Evolutionary conservation across 2,113 vertebrate genomes (phyloP).

Genomic region (Mesembrinibis cayennensis): DNA sequence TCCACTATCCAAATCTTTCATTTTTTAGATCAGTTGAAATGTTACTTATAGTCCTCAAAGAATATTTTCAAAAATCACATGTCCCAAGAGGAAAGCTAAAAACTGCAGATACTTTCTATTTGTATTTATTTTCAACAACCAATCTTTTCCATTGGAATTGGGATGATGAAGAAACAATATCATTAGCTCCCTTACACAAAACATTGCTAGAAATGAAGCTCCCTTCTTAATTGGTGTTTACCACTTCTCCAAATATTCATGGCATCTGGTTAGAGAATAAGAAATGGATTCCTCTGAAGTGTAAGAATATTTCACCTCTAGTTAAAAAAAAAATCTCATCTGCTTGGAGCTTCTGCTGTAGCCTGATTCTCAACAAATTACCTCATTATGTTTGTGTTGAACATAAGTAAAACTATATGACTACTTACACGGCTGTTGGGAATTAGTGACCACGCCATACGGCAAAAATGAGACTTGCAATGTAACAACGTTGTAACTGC

Average conservation of each 20-base stretch:
- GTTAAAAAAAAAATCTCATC: neutral
- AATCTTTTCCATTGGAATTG: neutral
- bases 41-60: neutral
- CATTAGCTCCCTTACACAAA: neutral
- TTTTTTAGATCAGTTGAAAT: neutral
- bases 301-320: neutral
- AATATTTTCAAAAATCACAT: neutral
- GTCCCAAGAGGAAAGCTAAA: neutral
- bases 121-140: neutral
- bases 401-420: neutral
- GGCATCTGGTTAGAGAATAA: neutral
- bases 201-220: neutral
- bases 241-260: neutral
- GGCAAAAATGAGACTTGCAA: neutral
- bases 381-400: slow-evolving; percentile 1
- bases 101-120: neutral
- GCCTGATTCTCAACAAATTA: neutral
- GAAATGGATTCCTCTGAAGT: neutral
- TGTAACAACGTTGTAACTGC: fast-evolving
- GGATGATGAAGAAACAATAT: neutral
- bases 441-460: fast-evolving
- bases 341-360: neutral
- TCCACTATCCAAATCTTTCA: neutral
- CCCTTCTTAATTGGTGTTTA: neutral
- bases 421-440: neutral